Evolutionary conservation across 2,888 invertebrate genomes (phyloP), one percentile per base, ranked within the genome.

Genomic region (Poecilobothrus nobilitatus): DNA sequence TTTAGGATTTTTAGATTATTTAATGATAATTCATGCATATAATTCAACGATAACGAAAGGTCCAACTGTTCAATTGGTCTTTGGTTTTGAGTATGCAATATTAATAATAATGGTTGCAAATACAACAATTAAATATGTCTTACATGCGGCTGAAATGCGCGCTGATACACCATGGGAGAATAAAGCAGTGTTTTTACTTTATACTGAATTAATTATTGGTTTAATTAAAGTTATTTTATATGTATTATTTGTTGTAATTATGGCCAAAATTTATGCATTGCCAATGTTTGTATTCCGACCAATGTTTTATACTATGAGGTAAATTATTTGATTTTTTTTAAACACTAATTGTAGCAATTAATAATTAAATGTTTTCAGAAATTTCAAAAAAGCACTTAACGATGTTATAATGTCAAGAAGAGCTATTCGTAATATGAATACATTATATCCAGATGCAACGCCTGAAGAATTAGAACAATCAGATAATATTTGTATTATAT

Each of bases 21-120:
- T 91, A 77, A 94, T 98, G 83, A 91, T 99, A 8, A 89, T 91
- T 77, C 93, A 95, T 81, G 98, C 95, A 2, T 99, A 97, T 81
- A 90, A 92, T 78, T 93, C 94, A 71, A 97, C 97, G 5, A 84
- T 96, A 37, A 86, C 90, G 1, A 94, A 94, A 79, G 99, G 99
- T 63, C 95, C 98, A 8, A 95, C 96, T 0, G 97, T 97, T 1
- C 99, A 99, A 82, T 85, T 99, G 71, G 98, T 99, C 8, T 99
- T 99, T 85, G 99, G 99, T 67, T 99, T 99, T 84, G 98, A 99
- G 84, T 99, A 99, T 84, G 97, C 97, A 71, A 95, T 99, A 79
- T 84, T 99, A 67, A 84, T 97, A 69, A 97, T 97, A 7, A 92
- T 95, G 79, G 92, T 96, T 44, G 84, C 92, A 68, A 97, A 97